These are phyloP conservation scores for Phytoseiulus persimilis DNA, from an alignment of 2,888 invertebrate genomes.

Conservation along the genomic window DNA sequence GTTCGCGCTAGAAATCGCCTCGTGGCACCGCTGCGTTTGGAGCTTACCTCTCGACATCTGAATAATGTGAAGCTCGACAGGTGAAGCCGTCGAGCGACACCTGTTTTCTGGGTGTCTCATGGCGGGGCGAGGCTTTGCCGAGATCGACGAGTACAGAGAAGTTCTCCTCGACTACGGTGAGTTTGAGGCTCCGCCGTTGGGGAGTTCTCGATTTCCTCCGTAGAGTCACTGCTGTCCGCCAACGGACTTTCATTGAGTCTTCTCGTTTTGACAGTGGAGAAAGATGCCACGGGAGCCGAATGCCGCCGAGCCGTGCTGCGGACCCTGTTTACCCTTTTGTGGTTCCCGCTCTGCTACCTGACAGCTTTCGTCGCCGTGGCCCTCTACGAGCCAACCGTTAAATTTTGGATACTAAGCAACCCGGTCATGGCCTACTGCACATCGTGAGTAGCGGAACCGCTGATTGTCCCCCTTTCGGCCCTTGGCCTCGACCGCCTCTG, in stretches of 20 bases:
- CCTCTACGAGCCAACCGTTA: neutral
- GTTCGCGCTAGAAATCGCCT: no score
- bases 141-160: conserved; percentile 23
- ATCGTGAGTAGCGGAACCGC: neutral
- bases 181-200: neutral
- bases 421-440: neutral
- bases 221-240: neutral
- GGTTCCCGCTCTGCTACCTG: conserved; percentile 20
- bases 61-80: neutral
- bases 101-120: neutral
- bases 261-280: conserved; percentile 6
- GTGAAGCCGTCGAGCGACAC: neutral
- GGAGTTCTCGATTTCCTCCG: neutral
- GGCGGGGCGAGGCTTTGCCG: neutral
- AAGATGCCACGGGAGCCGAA: neutral
- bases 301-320: neutral
- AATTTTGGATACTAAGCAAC: conserved; percentile 9
- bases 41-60: neutral
- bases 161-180: conserved; percentile 32
- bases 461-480: neutral
- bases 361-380: neutral
- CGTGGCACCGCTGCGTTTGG: neutral
- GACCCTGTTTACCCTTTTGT: neutral
- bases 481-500: no score
- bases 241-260: no score